Base-by-base conservation (phyloP, 2,888 invertebrate genomes). In the Eilema griseolum region DNA sequence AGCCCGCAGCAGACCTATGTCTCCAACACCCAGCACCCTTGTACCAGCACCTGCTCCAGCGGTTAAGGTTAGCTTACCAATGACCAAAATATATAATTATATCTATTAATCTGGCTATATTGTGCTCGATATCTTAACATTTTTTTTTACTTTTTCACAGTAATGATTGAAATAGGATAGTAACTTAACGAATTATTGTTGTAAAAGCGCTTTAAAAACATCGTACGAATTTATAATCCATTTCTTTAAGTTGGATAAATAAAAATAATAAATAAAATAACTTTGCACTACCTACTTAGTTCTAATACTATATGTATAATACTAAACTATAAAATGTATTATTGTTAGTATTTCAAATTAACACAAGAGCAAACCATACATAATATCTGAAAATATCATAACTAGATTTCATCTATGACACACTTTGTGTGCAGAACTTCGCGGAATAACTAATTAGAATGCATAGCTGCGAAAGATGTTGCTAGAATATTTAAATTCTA, bases 1-100 rank as follows among this genome's bases (percentile, higher is more conserved):
- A 41, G 84, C 81, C 14, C 80, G 80, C 3, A 91, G 89, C 65
- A 83, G 88, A 67, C 80, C 90, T 0, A 79, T 84, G 3, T 88
- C 92, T 7, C 90, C 92, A 0, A 87, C 86, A 59, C 86, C 88
- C 3, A 78, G 75, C 0, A 73, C 85, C 0, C 70, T 86, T 0
- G 86, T 80, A 52, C 86, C 88, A 5, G 70, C 82, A 12, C 65
- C 69, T 26, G 16, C 63, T 3, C 26, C 31, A 1, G 23, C 70
- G 8, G 23, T 63, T 16, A 80, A 81, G 80, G 81, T 81, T 46
- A 4, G 68, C 10, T 61, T 31, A 33, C 20, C n/a, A n/a, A n/a
- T 11, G 28, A 12, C 2, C 23, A 23, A 11, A 56, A 7, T n/a
- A 20, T 52, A 5, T 3, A n/a, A 5, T n/a, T 52, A 12, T 11